Base-by-base conservation (phyloP, 2,797 vertebrate genomes). In the Enteromius trimaculatus region DNA sequence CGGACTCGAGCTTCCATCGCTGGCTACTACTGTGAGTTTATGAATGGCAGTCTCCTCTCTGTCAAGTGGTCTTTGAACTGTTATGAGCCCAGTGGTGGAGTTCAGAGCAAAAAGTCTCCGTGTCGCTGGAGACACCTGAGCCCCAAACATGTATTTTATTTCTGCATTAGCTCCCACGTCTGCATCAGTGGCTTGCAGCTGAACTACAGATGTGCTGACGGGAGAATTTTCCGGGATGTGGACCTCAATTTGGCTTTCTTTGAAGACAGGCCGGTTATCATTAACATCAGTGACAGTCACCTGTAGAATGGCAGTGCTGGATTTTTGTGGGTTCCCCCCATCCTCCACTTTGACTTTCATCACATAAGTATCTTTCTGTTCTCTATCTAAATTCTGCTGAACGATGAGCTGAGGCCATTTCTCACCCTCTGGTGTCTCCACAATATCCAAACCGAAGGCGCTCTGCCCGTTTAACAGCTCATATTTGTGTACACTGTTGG, bases 321-420 rank as follows among this genome's bases (percentile, higher is more conserved):
- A 99, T 94, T 98, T 99, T 92, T 98, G 98, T 0, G 98, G 98
- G 31, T 91, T 96, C 60, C 98, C 98, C 70, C 98, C 98, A 69
- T 99, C 98, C 92, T 99, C 98, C 80, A 99, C 98, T 93, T 99
- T 99, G 90, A 99, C 97, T 95, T 99, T 99, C 98, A 99, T 99
- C 90, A 99, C 98, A 42, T 99, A 99, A 14, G 97, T 99, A 86
- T 99, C 98, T 93, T 99, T 99, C 92, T 97, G 97, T 92, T 99
- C 98, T 88, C 98, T 93, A 92, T 99, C 98, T 93, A 99, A 94
- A 94, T 97, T 98, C 92, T 98, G 97, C 92, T 99, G 98, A 89
- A 99, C 97, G 29, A 99, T 99, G 88, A 99, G 95, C 91, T 99
- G 98, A 5, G 98, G 98, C 98, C 98, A 99, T 95, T 99, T 99